phyloP scores from a whole-genome alignment of 2,888 invertebrate species.

The Hypolimnas misippus region DNA sequence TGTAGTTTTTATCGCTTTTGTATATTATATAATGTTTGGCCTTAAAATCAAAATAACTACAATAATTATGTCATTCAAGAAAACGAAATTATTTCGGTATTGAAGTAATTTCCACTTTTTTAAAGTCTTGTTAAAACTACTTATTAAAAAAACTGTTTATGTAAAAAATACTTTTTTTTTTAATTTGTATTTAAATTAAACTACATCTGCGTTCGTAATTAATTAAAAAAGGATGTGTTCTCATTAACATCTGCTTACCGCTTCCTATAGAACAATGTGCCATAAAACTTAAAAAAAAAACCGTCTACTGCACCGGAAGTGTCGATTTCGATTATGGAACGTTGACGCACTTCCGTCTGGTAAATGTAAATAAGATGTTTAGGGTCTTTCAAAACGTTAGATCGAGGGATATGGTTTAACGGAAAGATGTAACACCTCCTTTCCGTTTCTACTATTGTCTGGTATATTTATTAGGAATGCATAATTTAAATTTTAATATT shows the following conservation, averaged over 20 bases:
- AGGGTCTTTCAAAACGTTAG: neutral
- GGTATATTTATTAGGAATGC: neutral
- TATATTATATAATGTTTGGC: no score
- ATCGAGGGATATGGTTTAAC: neutral
- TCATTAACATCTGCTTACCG: neutral
- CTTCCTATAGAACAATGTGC: conserved; percentile 1
- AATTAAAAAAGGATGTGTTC: neutral
- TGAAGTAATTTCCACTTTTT: no score
- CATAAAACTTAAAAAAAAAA: neutral
- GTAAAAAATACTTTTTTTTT: no score
- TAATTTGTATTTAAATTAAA: no score
- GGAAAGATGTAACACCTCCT: neutral
- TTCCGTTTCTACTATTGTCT: neutral
- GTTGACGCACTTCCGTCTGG: conserved; percentile 56
- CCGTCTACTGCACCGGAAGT: conserved; percentile 52
- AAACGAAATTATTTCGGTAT: no score
- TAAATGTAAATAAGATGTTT: conserved; percentile 10
- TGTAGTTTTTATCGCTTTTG: no score
- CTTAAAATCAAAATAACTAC: no score
- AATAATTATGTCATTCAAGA: no score
- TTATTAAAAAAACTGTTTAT: no score
- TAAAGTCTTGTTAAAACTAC: no score
- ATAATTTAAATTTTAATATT: no score
- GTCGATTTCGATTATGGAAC: conserved; percentile 66
- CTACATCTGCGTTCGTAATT: no score